A percentile compares a stretch with the other conserved stretches of the same genome.
Conservation (phyloP, 2,113 vertebrate species). For the Atherinomorus stipes region DNA sequence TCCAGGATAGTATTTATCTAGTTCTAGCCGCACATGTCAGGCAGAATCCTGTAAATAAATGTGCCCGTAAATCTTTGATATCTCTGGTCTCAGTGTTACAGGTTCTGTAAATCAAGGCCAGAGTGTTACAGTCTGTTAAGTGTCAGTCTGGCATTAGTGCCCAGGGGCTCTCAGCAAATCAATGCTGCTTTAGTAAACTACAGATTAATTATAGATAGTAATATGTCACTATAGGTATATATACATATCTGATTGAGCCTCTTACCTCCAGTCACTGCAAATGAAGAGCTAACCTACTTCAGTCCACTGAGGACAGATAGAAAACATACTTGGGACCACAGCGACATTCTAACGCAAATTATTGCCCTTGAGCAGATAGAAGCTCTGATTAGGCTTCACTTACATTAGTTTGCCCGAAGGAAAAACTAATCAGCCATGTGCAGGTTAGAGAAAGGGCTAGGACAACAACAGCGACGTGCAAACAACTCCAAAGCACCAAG, state of each 20-base stretch:
- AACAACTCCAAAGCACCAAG: background rate
- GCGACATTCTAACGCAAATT: constrained; percentile 37
- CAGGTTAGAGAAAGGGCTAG: constrained; percentile 15
- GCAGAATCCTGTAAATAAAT: too few relatives aligned
- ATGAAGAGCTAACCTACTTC: constrained; percentile 54
- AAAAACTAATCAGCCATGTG: constrained; percentile 34
- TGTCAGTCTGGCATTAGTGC: constrained; percentile 31
- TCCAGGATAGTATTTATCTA: background rate
- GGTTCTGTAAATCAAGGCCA: constrained; percentile 5
- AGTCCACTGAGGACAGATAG: constrained; percentile 49
- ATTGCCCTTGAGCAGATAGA: constrained; percentile 56
- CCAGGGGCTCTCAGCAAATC: constrained; percentile 58
- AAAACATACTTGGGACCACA: constrained; percentile 47
- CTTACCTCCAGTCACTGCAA: constrained; percentile 48
- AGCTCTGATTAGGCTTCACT: constrained; percentile 59
- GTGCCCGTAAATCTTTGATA: background rate
- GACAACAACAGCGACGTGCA: constrained; percentile 20
- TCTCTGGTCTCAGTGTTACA: background rate
- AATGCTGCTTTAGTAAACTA: constrained; percentile 76
- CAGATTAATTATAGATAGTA: constrained; percentile 72
- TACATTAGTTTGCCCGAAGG: constrained; percentile 39
- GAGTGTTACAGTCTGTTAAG: constrained; percentile 17
- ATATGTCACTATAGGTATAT: constrained; percentile 53
- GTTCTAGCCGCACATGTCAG: too few relatives aligned
- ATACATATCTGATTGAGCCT: constrained; percentile 41